Evolutionary conservation across 2,888 invertebrate species (phyloP).

Genomic region (Chesias legatella): DNA sequence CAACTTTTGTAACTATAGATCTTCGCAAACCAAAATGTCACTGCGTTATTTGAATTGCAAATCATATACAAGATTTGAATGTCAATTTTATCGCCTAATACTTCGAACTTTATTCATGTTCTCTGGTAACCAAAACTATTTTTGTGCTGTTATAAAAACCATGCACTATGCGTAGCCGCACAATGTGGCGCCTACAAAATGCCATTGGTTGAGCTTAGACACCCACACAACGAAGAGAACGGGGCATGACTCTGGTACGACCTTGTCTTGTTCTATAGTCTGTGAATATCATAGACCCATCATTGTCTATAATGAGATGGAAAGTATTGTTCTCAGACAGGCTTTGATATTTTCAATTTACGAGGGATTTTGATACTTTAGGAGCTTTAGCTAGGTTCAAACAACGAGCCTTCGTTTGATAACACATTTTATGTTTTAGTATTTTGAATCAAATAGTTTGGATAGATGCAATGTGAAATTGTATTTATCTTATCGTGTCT

Average conservation of each 20-base stretch:
- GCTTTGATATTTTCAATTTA: constrained; percentile 5
- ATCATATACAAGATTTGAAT: constrained; percentile 2
- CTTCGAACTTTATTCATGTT: constrained; percentile 1
- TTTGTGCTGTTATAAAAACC: constrained; percentile 25
- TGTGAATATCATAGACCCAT: constrained; percentile 1
- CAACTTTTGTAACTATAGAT: too few species aligned
- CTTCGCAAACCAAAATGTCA: neutral
- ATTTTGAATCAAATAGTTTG: too few species aligned
- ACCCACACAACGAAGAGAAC: neutral
- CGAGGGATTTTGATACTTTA: constrained; percentile 1
- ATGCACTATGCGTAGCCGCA: constrained; percentile 27
- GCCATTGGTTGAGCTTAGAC: constrained; percentile 6
- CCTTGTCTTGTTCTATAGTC: constrained; percentile 7
- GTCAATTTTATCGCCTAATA: neutral
- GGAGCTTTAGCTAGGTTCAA: neutral
- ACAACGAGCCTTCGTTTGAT: too few species aligned
- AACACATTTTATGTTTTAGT: too few species aligned
- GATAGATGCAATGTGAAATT: too few species aligned
- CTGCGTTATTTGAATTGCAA: constrained; percentile 2
- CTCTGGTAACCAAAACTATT: constrained; percentile 16
- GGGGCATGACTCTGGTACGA: neutral
- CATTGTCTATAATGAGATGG: constrained; percentile 3
- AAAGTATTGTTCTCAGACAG: constrained; percentile 1
- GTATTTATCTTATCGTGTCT: too few species aligned
- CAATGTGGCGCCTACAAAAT: constrained; percentile 10